Conservation (phyloP, 2,797 vertebrate genomes). For the Sebastes jordani region DNA sequence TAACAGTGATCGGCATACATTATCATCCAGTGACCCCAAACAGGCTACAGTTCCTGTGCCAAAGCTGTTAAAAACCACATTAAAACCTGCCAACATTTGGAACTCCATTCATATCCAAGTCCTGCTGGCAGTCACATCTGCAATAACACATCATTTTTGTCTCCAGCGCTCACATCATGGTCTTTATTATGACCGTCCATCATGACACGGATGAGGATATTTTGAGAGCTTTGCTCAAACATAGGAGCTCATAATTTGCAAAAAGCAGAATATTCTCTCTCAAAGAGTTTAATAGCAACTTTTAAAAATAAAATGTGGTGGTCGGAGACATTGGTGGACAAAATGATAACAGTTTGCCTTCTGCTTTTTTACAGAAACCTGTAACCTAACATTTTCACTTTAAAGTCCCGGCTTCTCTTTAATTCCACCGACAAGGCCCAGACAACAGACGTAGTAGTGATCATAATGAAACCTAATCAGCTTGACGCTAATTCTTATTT, state of each 20-base stretch:
- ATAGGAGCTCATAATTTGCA: not conserved
- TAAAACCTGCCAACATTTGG: constrained; percentile 25
- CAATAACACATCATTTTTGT: constrained; percentile 20
- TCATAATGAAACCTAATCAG: constrained; percentile 19
- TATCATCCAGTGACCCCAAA: constrained; percentile 21
- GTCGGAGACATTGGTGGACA: not conserved
- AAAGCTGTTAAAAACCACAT: constrained; percentile 38
- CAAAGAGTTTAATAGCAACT: not conserved
- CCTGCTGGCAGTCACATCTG: constrained; percentile 19
- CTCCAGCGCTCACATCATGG: constrained; percentile 17
- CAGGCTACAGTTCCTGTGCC: not conserved
- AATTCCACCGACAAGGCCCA: not conserved
- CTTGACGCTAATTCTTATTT: not conserved
- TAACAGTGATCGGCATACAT: constrained; percentile 24
- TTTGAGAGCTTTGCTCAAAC: constrained; percentile 10
- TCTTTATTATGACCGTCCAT: constrained; percentile 26
- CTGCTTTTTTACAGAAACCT: not conserved
- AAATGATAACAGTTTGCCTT: not conserved
- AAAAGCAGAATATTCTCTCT: not conserved
- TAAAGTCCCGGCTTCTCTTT: not conserved
- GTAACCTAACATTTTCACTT: not conserved
- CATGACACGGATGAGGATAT: constrained; percentile 14
- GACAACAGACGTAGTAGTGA: constrained; percentile 11
- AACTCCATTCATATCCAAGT: constrained; percentile 4
- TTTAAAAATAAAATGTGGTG: not conserved